Evolutionary conservation across 1,140 invertebrate species (phyloP).

Genomic region (Leptinotarsa texana): DNA sequence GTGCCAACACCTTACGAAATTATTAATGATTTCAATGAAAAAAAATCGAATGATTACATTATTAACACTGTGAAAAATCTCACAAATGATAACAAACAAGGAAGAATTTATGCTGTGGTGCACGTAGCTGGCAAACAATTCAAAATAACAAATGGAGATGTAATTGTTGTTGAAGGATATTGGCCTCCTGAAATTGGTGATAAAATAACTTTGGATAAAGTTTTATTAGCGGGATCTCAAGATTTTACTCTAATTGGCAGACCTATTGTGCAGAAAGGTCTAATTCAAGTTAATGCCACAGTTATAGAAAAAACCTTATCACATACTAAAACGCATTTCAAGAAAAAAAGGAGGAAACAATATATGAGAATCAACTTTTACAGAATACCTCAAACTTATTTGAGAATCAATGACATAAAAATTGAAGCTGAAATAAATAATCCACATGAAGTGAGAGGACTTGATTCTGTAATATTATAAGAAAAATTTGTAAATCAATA

Average conservation of each 20-base stretch:
- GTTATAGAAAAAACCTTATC: slow-evolving; percentile 89
- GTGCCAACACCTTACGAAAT: slow-evolving; percentile 46
- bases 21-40: slow-evolving; percentile 40
- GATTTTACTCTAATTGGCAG: slow-evolving; percentile 86
- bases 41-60: slow-evolving; percentile 41
- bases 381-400: slow-evolving; percentile 69
- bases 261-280: slow-evolving; percentile 75
- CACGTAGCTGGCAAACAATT: slow-evolving; percentile 83
- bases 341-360: slow-evolving; percentile 75
- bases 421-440: slow-evolving; percentile 54
- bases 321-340: slow-evolving; percentile 78
- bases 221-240: slow-evolving; percentile 77
- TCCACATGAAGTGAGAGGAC: slow-evolving; percentile 47
- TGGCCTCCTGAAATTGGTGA: slow-evolving; percentile 86
- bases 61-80: slow-evolving; percentile 64
- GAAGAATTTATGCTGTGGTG: slow-evolving; percentile 85
- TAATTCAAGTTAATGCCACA: slow-evolving; percentile 80
- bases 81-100: slow-evolving; percentile 60
- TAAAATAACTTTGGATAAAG: slow-evolving; percentile 83
- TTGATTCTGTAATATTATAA: slow-evolving; percentile 42
- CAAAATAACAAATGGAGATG: slow-evolving; percentile 84
- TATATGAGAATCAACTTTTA: slow-evolving; percentile 75
- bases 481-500: neutral
- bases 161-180: slow-evolving; percentile 80
- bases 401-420: slow-evolving; percentile 74